These are phyloP conservation scores for Brenthis daphne DNA, from an alignment of 2,888 invertebrate genomes.

Conservation along the genomic window DNA sequence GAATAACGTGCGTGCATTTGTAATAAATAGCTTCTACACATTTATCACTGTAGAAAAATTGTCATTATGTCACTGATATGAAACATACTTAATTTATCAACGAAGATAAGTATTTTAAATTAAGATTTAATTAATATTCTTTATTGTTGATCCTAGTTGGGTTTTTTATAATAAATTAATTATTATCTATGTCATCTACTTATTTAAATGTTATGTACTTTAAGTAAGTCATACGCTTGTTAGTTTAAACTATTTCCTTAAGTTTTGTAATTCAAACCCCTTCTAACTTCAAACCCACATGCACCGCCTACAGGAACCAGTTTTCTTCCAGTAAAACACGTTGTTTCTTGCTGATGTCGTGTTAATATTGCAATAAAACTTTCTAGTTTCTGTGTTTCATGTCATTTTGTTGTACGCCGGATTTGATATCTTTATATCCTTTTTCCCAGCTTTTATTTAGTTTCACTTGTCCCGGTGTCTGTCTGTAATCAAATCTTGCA, in stretches of 20 bases:
- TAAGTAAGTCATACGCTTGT: neutral
- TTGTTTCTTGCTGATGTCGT: conserved; percentile 31
- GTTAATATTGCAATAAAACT: conserved; percentile 38
- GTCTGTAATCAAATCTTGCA: too few relatives aligned
- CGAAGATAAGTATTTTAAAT: neutral
- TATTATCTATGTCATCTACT: neutral
- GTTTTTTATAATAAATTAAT: neutral
- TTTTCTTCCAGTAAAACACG: conserved; percentile 52
- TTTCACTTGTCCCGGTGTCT: too few relatives aligned
- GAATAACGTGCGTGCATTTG: conserved; percentile 17
- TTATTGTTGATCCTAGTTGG: too few relatives aligned
- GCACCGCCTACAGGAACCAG: conserved; percentile 57
- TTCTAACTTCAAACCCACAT: conserved; percentile 47
- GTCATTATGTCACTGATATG: conserved; percentile 8
- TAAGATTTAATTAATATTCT: too few relatives aligned
- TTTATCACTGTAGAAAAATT: conserved; percentile 24
- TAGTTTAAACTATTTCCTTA: conserved; percentile 13
- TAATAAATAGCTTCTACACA: conserved; percentile 6
- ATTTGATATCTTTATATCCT: conserved; percentile 7
- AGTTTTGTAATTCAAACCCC: conserved; percentile 25
- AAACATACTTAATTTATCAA: neutral
- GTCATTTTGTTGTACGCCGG: neutral
- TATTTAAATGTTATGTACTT: neutral
- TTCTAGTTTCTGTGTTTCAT: conserved; percentile 23
- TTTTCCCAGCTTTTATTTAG: too few relatives aligned